Base-by-base conservation (phyloP, 2,113 vertebrate genomes). In the Phaethornis superciliosus region DNA sequence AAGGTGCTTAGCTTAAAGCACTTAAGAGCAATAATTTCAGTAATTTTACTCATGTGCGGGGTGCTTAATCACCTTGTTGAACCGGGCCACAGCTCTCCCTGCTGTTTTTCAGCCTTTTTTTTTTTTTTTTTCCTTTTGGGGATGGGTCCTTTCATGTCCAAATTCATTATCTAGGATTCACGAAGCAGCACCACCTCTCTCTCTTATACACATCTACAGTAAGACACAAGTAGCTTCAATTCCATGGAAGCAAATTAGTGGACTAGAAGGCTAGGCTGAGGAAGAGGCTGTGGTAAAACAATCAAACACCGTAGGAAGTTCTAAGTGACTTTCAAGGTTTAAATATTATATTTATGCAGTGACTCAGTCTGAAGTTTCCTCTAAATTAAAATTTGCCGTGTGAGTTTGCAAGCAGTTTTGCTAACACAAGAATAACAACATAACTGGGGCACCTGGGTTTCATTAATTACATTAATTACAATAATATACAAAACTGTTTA, bases 141-240 rank as follows among this genome's bases (percentile, higher is more conserved):
- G 89, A 94, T 86, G 60, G 93, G 88, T 88, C 68, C 89, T 93
- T 87, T 70, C 87, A 72, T 60, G 84, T 94, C 94, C 95, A 96
- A 84, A 93, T 83, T 94, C 86, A 94, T 96, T 94, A 96, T 95
- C 94, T 93, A 70, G 90, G 89, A 95, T 90, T 94, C 81, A 62
- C 88, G 95, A 96, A 96, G 95, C 94, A 96, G 95, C 94, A 95
- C 88, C 82, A 94, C 94, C 81, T 97, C 92, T 93, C 84, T 91
- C 95, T 97, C 76, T 87, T 86, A 93, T 96, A 94, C 80, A 96
- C 89, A 96, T 96, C 95, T 97, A 93, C 89, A 94, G 63, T 95
- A 87, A 94, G 93, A 96, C 76, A 95, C 65, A 96, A 94, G 89
- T 91, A 90, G 93, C 75, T 94, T 91, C 96, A 96, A 93, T 91